Percentiles rank a stretch among this genome's conserved stretches.
phyloP scores from a whole-genome alignment of 2,113 vertebrate species.

The Nannospalax galili region DNA sequence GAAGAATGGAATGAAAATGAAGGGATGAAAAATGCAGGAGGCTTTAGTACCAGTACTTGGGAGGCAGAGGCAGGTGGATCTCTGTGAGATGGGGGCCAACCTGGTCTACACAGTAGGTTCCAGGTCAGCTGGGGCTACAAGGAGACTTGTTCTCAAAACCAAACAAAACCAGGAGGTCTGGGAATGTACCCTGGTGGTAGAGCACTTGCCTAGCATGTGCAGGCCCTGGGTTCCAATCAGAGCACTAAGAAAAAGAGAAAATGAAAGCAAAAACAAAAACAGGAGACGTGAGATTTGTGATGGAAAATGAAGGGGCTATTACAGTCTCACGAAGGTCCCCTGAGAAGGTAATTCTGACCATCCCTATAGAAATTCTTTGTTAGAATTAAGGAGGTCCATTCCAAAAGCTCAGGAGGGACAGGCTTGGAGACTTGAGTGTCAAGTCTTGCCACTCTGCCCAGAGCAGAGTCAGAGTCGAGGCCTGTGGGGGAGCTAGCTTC shows the following conservation, averaged over 20 bases:
- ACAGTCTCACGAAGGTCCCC: neutral
- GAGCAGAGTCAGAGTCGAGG: neutral
- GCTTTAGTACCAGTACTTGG: too few relatives aligned
- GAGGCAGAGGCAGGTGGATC: too few relatives aligned
- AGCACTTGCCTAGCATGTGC: too few relatives aligned
- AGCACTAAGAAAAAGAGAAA: neutral
- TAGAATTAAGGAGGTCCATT: neutral
- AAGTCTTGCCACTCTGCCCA: too few relatives aligned
- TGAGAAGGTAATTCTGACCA: neutral
- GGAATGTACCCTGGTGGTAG: neutral
- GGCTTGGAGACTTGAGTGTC: too few relatives aligned
- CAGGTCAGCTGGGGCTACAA: too few relatives aligned
- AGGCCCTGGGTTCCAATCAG: neutral
- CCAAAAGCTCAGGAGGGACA: neutral
- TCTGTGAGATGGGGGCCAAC: too few relatives aligned
- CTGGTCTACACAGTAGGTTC: too few relatives aligned
- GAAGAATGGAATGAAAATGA: too few relatives aligned
- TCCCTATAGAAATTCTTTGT: neutral
- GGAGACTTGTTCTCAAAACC: too few relatives aligned
- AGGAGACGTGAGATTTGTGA: neutral
- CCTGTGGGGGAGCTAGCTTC: neutral
- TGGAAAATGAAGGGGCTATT: neutral
- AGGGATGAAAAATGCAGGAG: neutral
- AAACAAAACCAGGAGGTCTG: neutral
- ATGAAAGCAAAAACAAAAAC: too few relatives aligned